Evolutionary conservation across 1,140 invertebrate genomes (phyloP).

Genomic region (Oscheius sp.): DNA sequence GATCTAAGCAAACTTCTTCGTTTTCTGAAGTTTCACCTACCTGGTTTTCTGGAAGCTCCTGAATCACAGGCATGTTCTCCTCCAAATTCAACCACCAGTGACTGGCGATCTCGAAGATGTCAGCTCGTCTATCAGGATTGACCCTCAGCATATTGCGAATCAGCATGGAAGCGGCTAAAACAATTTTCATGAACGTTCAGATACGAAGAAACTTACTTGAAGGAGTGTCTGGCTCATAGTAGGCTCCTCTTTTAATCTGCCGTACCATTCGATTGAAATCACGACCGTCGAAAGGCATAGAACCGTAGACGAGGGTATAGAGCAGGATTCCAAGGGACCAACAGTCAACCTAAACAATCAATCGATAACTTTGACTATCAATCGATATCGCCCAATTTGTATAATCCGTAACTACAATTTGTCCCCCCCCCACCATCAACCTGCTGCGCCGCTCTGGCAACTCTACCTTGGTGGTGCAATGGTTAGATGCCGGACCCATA

Average conservation of each 20-base stretch:
- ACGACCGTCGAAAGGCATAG: constrained; percentile 98
- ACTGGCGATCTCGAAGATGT: constrained; percentile 86
- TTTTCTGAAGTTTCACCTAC: constrained; percentile 3
- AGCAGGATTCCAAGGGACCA: constrained; percentile 96
- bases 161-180: constrained; percentile 82
- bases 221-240: constrained; percentile 89
- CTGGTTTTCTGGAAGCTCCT: constrained; percentile 60
- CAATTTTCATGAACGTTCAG: constrained; percentile 4
- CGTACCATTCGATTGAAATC: constrained; percentile 94
- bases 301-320: constrained; percentile 95
- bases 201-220: constrained; percentile 72
- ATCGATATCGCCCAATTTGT: too few relatives aligned
- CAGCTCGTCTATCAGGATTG: constrained; percentile 80
- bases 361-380: too few relatives aligned
- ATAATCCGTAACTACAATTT: too few relatives aligned
- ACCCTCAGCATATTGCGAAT: constrained; percentile 91
- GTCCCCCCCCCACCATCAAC: too few relatives aligned
- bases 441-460: too few relatives aligned
- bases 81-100: constrained; percentile 87
- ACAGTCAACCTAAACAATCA: constrained; percentile 73
- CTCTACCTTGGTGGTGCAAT: too few relatives aligned
- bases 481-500: too few relatives aligned
- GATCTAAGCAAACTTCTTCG: constrained; percentile 43
- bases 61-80: constrained; percentile 61
- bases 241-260: constrained; percentile 93